Evolutionary conservation across 2,113 vertebrate genomes (phyloP).

Genomic region (Pedetes capensis): DNA sequence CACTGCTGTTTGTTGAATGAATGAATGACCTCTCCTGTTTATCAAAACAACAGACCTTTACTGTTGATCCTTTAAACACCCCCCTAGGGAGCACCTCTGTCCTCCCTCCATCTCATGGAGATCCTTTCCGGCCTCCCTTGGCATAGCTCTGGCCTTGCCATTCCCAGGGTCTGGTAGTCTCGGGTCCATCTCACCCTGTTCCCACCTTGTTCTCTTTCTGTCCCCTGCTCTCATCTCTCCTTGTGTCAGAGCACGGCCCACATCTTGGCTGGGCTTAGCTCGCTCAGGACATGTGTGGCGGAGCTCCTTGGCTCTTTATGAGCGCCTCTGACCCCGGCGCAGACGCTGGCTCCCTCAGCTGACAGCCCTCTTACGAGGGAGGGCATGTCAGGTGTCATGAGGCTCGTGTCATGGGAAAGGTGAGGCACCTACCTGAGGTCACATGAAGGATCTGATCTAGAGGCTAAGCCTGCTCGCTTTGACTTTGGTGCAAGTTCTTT

Average conservation of each 20-base stretch:
- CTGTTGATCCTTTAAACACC: not conserved
- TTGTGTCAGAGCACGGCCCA: not conserved
- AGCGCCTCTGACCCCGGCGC: not conserved
- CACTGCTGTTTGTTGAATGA: not conserved
- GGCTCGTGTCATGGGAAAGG: not conserved
- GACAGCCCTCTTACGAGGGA: too few species aligned
- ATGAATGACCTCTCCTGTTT: not conserved
- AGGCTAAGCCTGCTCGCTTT: not conserved
- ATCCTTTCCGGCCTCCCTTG: not conserved
- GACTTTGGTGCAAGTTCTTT: not conserved
- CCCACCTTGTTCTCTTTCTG: not conserved
- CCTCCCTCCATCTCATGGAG: not conserved
- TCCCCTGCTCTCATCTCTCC: not conserved
- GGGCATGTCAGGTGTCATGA: not conserved
- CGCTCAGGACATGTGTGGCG: not conserved
- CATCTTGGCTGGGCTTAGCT: not conserved
- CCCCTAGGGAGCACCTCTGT: accelerated
- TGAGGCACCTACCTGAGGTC: not conserved
- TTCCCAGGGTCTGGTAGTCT: not conserved
- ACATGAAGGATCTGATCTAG: not conserved
- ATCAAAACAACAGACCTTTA: not conserved
- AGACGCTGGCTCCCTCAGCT: not conserved
- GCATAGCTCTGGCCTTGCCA: not conserved
- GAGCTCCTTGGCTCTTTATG: not conserved
- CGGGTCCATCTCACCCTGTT: not conserved